Evolutionary conservation across 2,113 vertebrate genomes (phyloP), one percentile per base, ranked within the genome.

Genomic region (Podarcis muralis): DNA sequence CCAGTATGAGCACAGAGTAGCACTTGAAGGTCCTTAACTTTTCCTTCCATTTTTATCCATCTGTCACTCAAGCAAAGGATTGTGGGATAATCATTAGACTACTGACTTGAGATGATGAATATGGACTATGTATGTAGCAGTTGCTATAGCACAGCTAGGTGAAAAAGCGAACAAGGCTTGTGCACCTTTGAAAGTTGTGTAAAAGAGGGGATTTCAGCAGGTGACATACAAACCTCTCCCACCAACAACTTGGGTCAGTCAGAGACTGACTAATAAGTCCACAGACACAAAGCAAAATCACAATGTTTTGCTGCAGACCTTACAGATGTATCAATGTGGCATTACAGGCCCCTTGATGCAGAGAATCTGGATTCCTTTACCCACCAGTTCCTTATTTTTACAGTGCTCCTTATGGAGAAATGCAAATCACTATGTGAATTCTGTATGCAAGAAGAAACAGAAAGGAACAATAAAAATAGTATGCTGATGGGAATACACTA

Each of bases 401-500:
- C 11, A 53, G 11, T 1, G 48, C 48, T 53, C 48, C 48, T 53
- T 53, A 11, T 53, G 48, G 48, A 53, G 48, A 53, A 53, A 53
- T 53, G 48, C 48, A 53, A 53, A 53, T 53, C 48, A 53, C 48
- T 53, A 53, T 53, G 48, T 53, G 48, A 53, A 53, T 53, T 53
- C 11, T 53, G 48, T 53, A 53, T 53, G 48, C 48, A 53, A 53
- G 48, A 53, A 53, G 9, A 53, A 53, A 75, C 57, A 85, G 88
- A 90, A 95, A 94, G 82, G 88, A 87, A 90, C 9, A 92, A 87
- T 92, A 95, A 95, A 96, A 95, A 96, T 95, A 95, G 88, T 71
- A 90, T 95, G 91, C 94, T 93, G 90, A 92, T 93, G 95, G 94
- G 95, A 95, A 95, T 95, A 83, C 71, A 85, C 92, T 93, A 93